A percentile compares a stretch with the other conserved stretches of the same genome.
Conservation (phyloP, 2,797 vertebrate genomes). For the Sphenopsis melanotis region DNA sequence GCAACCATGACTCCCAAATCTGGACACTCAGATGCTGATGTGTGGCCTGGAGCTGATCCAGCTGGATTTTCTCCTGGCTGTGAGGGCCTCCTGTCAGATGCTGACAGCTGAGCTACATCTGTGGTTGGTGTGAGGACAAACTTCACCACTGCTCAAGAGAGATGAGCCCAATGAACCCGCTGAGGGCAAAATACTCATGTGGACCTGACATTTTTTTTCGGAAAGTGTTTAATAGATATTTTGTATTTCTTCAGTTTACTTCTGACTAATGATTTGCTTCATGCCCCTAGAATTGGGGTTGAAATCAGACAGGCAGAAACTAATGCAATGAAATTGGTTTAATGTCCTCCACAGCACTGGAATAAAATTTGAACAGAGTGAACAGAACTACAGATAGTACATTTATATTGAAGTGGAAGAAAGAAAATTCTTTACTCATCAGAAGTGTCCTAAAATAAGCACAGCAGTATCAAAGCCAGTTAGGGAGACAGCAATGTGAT, state of each 20-base stretch:
- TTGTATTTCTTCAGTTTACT: slow-evolving; percentile 17
- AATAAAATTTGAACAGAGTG: background rate
- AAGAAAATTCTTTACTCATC: slow-evolving; percentile 50
- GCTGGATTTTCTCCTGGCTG: background rate
- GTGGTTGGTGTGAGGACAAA: background rate
- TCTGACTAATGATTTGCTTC: slow-evolving; percentile 20
- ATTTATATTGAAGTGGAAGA: slow-evolving; percentile 2
- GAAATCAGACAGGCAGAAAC: slow-evolving; percentile 13
- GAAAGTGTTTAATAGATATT: background rate
- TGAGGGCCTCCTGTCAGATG: background rate
- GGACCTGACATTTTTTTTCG: background rate
- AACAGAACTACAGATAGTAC: slow-evolving; percentile 21
- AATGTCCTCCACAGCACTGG: background rate
- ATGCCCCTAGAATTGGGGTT: background rate
- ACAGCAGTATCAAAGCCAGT: slow-evolving; percentile 12
- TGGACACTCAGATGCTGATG: background rate
- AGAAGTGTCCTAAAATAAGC: slow-evolving; percentile 16
- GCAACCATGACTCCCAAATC: fast-evolving
- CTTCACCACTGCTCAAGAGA: background rate
- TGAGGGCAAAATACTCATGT: background rate
- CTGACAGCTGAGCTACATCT: background rate
- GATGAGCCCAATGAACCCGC: background rate
- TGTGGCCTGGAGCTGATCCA: background rate
- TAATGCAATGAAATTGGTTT: slow-evolving; percentile 38
- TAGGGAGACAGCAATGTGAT: background rate